phyloP scores from a whole-genome alignment of 2,797 vertebrate genomes.

The Malurus leucopterus region DNA sequence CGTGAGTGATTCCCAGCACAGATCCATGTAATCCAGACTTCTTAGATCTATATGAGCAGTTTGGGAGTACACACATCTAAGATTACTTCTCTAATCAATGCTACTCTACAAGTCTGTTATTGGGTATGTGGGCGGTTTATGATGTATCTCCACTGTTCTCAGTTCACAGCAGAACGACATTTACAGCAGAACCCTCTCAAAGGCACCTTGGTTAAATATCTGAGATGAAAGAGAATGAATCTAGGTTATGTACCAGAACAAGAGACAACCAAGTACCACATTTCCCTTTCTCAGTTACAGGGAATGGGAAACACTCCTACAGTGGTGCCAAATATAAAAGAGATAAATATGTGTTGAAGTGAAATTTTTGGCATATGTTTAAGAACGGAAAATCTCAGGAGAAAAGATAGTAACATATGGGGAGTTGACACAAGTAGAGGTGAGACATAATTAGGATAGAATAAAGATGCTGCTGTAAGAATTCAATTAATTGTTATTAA shows the following conservation, averaged over 20 bases:
- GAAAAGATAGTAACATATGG: not conserved
- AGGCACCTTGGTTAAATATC: not conserved
- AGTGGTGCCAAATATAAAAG: not conserved
- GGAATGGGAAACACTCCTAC: not conserved
- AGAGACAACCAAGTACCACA: not conserved
- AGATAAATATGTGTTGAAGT: not conserved
- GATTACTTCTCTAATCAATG: not conserved
- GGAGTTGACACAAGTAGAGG: not conserved
- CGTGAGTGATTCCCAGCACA: not conserved
- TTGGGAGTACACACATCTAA: not conserved
- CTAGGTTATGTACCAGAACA: not conserved
- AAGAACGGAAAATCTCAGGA: not conserved
- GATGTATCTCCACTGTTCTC: not conserved
- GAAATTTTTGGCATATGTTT: not conserved
- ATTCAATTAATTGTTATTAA: not conserved
- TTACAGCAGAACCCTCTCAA: not conserved
- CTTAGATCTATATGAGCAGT: not conserved
- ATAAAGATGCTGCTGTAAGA: not conserved
- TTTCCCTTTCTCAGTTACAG: not conserved
- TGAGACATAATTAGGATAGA: not conserved
- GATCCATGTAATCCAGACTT: not conserved
- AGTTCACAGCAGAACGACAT: not conserved
- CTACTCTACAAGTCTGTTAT: rapidly evolving
- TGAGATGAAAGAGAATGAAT: not conserved
- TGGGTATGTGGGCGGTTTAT: not conserved